phyloP scores from a whole-genome alignment of 2,888 invertebrate genomes.

The Drosophila falleni region DNA sequence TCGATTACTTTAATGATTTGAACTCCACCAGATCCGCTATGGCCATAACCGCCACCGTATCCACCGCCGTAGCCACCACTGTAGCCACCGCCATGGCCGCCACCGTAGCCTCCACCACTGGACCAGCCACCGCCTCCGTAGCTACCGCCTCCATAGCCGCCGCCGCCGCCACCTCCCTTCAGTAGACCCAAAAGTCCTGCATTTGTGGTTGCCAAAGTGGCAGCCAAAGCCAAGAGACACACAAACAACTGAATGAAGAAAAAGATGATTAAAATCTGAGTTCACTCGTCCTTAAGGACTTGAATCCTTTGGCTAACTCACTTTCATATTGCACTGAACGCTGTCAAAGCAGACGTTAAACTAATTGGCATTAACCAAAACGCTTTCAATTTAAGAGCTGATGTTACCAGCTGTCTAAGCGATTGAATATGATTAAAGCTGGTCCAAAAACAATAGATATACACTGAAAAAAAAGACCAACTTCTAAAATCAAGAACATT shows the following conservation, averaged over 20 bases:
- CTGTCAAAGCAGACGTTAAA: conserved; percentile 59
- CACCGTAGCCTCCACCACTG: conserved; percentile 23
- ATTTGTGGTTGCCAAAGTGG: conserved; percentile 62
- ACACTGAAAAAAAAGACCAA: no score
- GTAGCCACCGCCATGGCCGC: conserved; percentile 24
- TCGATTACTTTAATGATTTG: conserved; percentile 44
- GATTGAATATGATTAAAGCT: conserved; percentile 29
- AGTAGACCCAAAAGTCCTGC: conserved; percentile 67
- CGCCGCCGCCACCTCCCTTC: conserved; percentile 58
- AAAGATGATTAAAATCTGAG: conserved; percentile 20
- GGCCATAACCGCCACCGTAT: conserved; percentile 35
- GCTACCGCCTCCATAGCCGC: conserved; percentile 12
- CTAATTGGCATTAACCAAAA: conserved; percentile 61
- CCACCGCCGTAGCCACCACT: conserved; percentile 35
- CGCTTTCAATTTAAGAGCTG: conserved; percentile 68
- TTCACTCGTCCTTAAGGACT: conserved; percentile 18
- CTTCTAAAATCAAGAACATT: no score
- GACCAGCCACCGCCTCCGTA: conserved; percentile 24
- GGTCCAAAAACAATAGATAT: conserved; percentile 27
- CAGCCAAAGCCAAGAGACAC: conserved; percentile 66
- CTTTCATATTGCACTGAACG: conserved; percentile 68
- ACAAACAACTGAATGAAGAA: conserved; percentile 58
- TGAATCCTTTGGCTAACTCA: conserved; percentile 57
- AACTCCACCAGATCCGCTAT: conserved; percentile 35
- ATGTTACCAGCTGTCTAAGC: conserved; percentile 29